Base-by-base conservation (phyloP, 2,888 invertebrate species). In the Stenotaenia linearis region DNA sequence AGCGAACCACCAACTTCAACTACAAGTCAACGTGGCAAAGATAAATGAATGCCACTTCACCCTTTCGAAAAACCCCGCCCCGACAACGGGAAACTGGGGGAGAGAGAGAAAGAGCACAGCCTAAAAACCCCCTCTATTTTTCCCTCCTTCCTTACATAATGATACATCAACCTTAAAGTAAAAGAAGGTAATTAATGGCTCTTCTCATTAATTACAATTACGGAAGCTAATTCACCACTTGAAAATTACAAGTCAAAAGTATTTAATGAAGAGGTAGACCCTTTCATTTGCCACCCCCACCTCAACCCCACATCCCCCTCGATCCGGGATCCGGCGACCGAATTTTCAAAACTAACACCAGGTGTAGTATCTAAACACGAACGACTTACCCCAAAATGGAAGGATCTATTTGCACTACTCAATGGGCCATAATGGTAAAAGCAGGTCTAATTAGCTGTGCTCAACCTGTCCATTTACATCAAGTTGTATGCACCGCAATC, bases 1-100 rank as follows among this genome's bases (percentile, higher is more conserved):
- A 69, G 69, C 69, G 69, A 69, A 69, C 69, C 69, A 69, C 69
- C 69, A 69, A 69, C 69, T 69, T 69, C 69, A 69, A 69, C 69
- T 69, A 69, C 69, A 69, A 69, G 69, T 69, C 69, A 69, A 69
- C 69, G 69, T 69, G 69, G 69, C 69, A 25, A 69, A 69, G 69
- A 69, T 69, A 69, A 69, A 69, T 69, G 69, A 69, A 69, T 6
- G 69, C 69, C 69, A 69, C 69, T 69, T 69, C 69, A 69, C 69
- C 69, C 69, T 69, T 28, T 69, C 69, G 69, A 28, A 69, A 69
- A 69, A 69, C 69, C 69, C 69, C 69, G 69, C 69, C 69, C 69
- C 69, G 69, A 69, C 69, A 69, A 69, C 69, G 69, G 69, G 69
- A 69, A 69, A 69, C 69, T 69, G 69, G 28, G 61, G 69, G 69